Conservation (phyloP, 2,888 invertebrate species). For the Yponomeuta sedellus region DNA sequence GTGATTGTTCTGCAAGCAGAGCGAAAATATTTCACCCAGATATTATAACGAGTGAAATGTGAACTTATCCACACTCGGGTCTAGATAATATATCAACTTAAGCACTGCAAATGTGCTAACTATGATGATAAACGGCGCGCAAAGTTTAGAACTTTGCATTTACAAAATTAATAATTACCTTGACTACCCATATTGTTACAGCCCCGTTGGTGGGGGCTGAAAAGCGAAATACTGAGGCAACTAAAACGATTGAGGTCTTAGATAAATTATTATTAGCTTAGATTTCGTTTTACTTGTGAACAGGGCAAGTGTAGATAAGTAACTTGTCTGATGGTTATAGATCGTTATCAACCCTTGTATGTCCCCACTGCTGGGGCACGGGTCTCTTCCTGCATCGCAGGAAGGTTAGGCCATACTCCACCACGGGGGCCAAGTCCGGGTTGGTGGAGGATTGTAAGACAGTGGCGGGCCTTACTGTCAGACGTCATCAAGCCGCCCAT, state of each 20-base stretch:
- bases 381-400: no score
- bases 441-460: no score
- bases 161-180: conserved; percentile 26
- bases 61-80: conserved; percentile 12
- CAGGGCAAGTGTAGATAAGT: no score
- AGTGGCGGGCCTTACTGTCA: no score
- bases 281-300: no score
- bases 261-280: neutral
- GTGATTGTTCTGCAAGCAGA: neutral
- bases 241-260: neutral
- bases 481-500: no score
- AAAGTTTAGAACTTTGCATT: conserved; percentile 29
- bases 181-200: conserved; percentile 6
- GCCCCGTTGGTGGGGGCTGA: neutral
- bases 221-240: neutral
- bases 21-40: conserved; percentile 13
- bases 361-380: no score
- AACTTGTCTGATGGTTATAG: no score
- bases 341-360: no score
- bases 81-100: conserved; percentile 21
- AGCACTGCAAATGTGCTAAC: conserved; percentile 19
- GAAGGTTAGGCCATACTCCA: no score
- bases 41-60: conserved; percentile 10
- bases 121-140: conserved; percentile 26
- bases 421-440: no score